Percentiles rank a stretch among this genome's conserved stretches.
These are phyloP conservation scores for Anniella stebbinsi DNA, from an alignment of 2,797 vertebrate species.

Conservation along the genomic window DNA sequence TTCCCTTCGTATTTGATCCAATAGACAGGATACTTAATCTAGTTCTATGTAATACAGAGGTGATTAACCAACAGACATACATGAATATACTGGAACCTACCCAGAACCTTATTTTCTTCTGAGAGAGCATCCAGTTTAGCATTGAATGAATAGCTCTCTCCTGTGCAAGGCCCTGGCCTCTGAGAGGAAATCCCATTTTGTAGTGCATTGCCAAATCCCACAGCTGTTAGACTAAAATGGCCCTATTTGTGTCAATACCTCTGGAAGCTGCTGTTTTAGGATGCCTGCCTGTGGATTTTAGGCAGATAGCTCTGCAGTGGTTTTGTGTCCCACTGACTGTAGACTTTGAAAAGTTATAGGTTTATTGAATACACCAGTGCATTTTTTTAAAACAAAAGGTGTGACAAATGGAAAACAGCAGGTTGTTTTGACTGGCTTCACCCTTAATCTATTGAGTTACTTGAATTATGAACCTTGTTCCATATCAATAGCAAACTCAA, in stretches of 20 bases:
- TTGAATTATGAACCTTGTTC: background rate
- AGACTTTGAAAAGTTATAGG: background rate
- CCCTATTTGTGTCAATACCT: background rate
- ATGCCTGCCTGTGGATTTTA: background rate
- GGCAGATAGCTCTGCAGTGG: background rate
- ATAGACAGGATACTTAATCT: background rate
- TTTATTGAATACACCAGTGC: background rate
- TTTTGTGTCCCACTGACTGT: background rate
- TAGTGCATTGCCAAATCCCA: conserved; percentile 11
- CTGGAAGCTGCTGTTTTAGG: background rate
- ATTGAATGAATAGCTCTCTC: background rate
- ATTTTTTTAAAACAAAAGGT: background rate
- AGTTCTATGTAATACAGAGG: background rate
- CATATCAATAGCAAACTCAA: background rate
- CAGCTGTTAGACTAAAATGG: background rate
- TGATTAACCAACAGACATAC: background rate
- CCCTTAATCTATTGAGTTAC: background rate
- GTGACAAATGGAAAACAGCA: background rate
- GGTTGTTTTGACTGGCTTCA: background rate
- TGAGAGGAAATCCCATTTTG: conserved; percentile 1
- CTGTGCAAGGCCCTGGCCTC: background rate
- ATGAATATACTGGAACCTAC: no score
- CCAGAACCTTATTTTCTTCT: background rate
- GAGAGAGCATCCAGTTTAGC: background rate
- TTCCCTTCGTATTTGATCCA: background rate